phyloP scores from a whole-genome alignment of 1,140 invertebrate species.

The Ostrea edulis region DNA sequence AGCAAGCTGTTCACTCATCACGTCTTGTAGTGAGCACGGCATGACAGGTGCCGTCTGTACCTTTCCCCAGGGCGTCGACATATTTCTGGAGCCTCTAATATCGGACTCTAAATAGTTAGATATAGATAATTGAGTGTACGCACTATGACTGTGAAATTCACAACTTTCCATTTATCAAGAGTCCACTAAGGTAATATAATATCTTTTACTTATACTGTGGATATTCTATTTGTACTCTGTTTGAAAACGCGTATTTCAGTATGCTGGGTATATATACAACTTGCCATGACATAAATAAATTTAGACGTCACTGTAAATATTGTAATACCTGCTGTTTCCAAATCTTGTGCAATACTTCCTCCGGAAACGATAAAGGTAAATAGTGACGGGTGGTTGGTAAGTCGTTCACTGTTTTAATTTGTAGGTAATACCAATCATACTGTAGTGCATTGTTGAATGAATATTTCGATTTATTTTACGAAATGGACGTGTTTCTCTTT shows the following conservation, averaged over 20 bases:
- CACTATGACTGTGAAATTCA: neutral
- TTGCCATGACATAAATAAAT: neutral
- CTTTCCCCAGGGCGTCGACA: constrained; percentile 67
- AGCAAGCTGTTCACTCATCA: constrained; percentile 76
- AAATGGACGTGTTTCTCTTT: too few species aligned
- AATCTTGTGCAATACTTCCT: neutral
- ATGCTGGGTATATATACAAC: neutral
- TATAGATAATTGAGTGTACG: neutral
- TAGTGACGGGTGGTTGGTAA: neutral
- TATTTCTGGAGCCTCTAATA: neutral
- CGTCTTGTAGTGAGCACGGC: constrained; percentile 70
- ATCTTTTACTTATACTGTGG: neutral
- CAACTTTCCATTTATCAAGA: constrained; percentile 1
- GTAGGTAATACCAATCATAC: neutral
- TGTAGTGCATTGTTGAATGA: too few species aligned
- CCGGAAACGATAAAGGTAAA: neutral
- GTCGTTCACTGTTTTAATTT: neutral
- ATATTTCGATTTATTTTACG: too few species aligned
- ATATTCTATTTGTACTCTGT: neutral
- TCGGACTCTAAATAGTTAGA: neutral
- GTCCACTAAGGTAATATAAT: neutral
- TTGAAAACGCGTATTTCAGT: neutral
- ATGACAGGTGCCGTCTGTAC: neutral
- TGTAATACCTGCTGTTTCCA: neutral
- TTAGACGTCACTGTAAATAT: neutral